Base-by-base conservation (phyloP, 2,797 vertebrate species). In the Anabas testudineus region DNA sequence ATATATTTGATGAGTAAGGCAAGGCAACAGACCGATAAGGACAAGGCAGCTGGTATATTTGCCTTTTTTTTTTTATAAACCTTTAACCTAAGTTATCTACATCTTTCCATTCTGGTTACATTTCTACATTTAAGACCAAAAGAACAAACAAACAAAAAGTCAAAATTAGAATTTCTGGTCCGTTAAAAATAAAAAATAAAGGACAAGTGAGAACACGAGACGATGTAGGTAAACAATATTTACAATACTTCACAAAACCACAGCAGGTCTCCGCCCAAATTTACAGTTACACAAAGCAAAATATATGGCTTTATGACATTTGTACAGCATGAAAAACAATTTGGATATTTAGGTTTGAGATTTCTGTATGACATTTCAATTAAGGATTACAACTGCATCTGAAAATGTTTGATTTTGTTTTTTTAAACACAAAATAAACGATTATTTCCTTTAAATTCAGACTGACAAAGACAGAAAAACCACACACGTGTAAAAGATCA, bases 261-360 rank as follows among this genome's bases (percentile, higher is more conserved):
- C 54, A 71, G 66, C 48, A 65, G 55, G 60, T 61, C 36, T 39
- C 85, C 80, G 84, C 55, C 42, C 34, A 39, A 67, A 28, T 30
- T 51, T 30, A 56, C 57, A 58, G 15, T 66, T 47, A 68, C 46
- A 78, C 74, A 83, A 78, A 67, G 36, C 52, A 58, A 57, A 9
- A 75, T 67, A 57, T 90, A 93, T 93, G 93, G 93, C 94, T 93
- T 93, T 19, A 75, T 73, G 65, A 81, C 55, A 39, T 19, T 83
- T 76, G 55, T 55, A 82, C 66, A 74, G 45, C 53, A 67, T 46
- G 28, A 41, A 24, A 79, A 71, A 22, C 22, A n/a, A 53, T 59
- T 46, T 54, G 48, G 48, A 62, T 68, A 54, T 10, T 58, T 18
- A 18, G 26, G 34, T 42, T 37, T 46, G 43, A 66, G 15, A 64